Percentiles rank a stretch among this genome's conserved stretches.
phyloP scores from a whole-genome alignment of 2,113 vertebrate species.

The Aramus guarauna region DNA sequence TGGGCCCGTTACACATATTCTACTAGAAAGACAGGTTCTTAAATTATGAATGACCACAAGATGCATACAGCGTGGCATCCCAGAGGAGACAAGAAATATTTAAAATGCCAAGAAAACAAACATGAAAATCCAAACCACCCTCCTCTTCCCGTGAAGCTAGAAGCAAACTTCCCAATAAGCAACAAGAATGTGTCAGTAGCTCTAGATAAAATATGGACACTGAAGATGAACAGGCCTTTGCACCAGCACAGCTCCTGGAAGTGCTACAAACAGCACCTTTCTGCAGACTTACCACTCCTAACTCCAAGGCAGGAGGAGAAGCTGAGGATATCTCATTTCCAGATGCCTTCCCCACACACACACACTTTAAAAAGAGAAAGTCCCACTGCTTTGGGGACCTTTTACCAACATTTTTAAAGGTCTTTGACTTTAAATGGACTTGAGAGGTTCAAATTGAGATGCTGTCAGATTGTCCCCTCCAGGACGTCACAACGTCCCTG shows the following conservation, averaged over 20 bases:
- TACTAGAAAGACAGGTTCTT: background rate
- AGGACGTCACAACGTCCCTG: background rate
- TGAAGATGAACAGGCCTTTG: background rate
- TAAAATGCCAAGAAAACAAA: background rate
- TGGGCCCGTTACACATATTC: background rate
- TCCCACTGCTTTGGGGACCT: accelerated
- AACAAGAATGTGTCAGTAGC: background rate
- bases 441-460: background rate
- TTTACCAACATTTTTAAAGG: background rate
- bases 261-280: background rate
- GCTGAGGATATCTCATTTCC: background rate
- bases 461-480: background rate
- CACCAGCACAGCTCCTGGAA: background rate
- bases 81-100: background rate
- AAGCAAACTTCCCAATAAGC: background rate
- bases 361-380: background rate
- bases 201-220: background rate
- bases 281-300: background rate
- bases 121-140: background rate
- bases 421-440: background rate
- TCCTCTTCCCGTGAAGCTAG: background rate
- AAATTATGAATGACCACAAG: background rate
- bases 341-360: too few species aligned
- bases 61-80: background rate
- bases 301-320: background rate